Evolutionary conservation across 2,113 vertebrate species (phyloP).

Genomic region (Nycticryphes semicollaris): DNA sequence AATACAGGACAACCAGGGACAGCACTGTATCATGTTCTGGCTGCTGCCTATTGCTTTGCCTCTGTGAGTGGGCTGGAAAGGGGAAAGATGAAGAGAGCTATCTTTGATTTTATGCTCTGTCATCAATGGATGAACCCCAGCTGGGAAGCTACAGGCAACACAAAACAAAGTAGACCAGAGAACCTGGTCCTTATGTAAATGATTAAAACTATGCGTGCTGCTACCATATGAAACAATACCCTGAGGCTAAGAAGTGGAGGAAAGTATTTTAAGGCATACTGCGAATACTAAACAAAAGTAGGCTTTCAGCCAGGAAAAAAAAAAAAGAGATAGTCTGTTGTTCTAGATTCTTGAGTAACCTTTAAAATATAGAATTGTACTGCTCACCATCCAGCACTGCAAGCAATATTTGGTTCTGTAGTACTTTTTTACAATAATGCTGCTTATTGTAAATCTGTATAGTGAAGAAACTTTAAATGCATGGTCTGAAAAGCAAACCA

Average conservation of each 20-base stretch:
- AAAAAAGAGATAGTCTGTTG: neutral
- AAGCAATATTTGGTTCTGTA: neutral
- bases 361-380: neutral
- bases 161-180: neutral
- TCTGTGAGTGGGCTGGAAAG: neutral
- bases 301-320: neutral
- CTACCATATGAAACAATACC: neutral
- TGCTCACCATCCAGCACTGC: neutral
- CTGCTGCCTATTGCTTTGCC: neutral
- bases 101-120: conserved; percentile 14
- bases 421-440: neutral
- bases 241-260: neutral
- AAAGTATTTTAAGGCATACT: neutral
- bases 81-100: neutral
- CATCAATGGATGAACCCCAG: neutral
- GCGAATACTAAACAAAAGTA: neutral
- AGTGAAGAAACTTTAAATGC: neutral
- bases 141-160: neutral
- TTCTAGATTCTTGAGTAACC: neutral
- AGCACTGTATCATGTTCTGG: neutral
- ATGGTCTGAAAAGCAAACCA: neutral
- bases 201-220: neutral
- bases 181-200: conserved; percentile 1
- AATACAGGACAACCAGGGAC: neutral
- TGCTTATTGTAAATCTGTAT: neutral